Base-by-base conservation (phyloP, 2,797 vertebrate genomes). In the Merluccius polli region DNA sequence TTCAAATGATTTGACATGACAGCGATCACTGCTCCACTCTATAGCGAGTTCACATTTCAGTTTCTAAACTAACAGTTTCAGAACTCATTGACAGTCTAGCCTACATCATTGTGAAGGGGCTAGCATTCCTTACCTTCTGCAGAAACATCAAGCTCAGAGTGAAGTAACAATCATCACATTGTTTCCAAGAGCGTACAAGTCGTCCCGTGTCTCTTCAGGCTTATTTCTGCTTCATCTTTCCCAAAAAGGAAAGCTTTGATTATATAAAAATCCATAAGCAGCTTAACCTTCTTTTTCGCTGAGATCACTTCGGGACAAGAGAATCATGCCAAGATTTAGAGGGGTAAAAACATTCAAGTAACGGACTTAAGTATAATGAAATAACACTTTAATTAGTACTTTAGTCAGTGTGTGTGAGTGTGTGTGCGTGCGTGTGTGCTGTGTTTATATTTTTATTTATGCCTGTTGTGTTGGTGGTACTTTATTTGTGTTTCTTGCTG, bases 201-300 rank as follows among this genome's bases (percentile, higher is more conserved):
- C 85, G 72, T 72, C 32, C 32, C 0, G 78, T 82, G 86, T 84
- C 85, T 87, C 77, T 82, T 75, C 74, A 78, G 59, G 11, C 59
- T 11, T 63, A 76, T 77, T 79, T 73, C 63, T 70, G 79, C 85
- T 83, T 72, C 82, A 79, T 78, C 84, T 77, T 82, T 81, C 82
- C 81, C 75, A 81, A 85, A 81, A 81, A 85, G 82, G 87, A 73
- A 74, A 80, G 79, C 80, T 77, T 83, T 86, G 81, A 81, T 33
- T 84, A 85, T 83, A 86, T 79, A 89, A 84, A 84, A 79, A 73
- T 76, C 74, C 80, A 82, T 89, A 90, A 90, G 84, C 83, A 79
- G 87, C 87, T 89, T 90, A 88, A 84, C 83, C 79, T 84, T 79
- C 81, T 86, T 88, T 86, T 73, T 81, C 76, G 80, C 79, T 77